Conservation (phyloP, 2,797 vertebrate genomes). For the Hylomyscus alleni region DNA sequence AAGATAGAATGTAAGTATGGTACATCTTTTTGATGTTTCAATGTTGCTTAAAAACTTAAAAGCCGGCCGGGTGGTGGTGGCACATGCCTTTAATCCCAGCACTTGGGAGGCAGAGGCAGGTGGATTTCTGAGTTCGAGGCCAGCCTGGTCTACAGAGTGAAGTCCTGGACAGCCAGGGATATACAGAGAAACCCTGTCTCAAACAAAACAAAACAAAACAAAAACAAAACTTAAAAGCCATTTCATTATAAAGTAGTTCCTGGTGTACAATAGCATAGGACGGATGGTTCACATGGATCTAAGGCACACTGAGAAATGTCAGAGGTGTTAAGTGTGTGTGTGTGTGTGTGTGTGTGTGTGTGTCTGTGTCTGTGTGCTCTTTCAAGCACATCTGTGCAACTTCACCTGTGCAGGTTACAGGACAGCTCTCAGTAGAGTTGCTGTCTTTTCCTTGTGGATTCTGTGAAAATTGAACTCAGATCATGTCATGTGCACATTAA, state of each 20-base stretch:
- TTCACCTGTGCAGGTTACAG: not conserved
- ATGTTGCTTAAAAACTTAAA: constrained; percentile 27
- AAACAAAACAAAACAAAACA: too few species aligned
- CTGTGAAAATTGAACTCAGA: not conserved
- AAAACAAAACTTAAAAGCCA: not conserved
- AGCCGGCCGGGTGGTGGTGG: too few species aligned
- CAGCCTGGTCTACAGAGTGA: too few species aligned
- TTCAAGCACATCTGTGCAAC: not conserved
- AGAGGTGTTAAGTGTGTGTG: not conserved
- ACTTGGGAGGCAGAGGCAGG: too few species aligned
- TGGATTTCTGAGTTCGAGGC: too few species aligned
- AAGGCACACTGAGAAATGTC: not conserved
- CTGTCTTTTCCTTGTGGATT: not conserved
- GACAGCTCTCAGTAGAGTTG: not conserved
- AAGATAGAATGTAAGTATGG: constrained; percentile 2
- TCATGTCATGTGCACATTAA: not conserved
- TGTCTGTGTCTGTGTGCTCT: not conserved
- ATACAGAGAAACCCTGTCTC: too few species aligned
- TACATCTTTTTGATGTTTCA: constrained; percentile 23
- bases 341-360: too few species aligned
- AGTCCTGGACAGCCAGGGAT: too few species aligned
- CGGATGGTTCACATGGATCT: not conserved
- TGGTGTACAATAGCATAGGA: not conserved
- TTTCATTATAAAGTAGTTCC: not conserved
- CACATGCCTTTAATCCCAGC: too few species aligned